Evolutionary conservation across 2,888 invertebrate genomes (phyloP), one percentile per base, ranked within the genome.

Genomic region (Ormyrus nitidulus): DNA sequence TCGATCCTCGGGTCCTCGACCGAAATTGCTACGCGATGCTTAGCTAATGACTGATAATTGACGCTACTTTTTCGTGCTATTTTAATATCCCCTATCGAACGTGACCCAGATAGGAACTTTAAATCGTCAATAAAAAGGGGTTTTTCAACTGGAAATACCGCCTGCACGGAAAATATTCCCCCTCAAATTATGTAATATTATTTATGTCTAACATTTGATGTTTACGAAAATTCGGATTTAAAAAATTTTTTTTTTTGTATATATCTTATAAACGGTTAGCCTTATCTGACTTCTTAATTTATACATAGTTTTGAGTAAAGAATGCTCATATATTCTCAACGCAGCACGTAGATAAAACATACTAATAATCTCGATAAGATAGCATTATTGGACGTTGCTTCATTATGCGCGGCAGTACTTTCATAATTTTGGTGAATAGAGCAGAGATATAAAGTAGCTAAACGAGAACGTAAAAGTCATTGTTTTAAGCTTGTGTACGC

Each of bases 21-120:
- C 82, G 80, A 79, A 80, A 80, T 80, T 71, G 68, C 68, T 59
- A 74, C 65, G 51, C 46, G 65, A 74, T 69, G 46, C 62, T 66
- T 70, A 19, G 79, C 71, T 82, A 82, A 82, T 72, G 54, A 75
- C 56, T 44, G 77, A 77, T 80, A 82, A 82, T 82, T 80, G 75
- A 72, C 64, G 56, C 62, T 48, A 68, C 61, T 64, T 54, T 80
- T 72, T 75, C 56, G 13, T 64, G 13, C 10, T 46, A 10, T 61
- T 59, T 59, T 65, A 11, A 48, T 59, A 6, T 59, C 53, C 64
- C 46, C 56, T 66, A 44, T 64, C 64, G 58, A 4, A n/a, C 8
- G 46, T 11, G 9, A 19, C 19, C 19, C 19, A 19, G 19, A 19
- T 19, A 19, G 19, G 19, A 19, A 19, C 19, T 19, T 19, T 19